Conservation (phyloP, 23 tunicate species). For the Halocynthia roretzi region DNA sequence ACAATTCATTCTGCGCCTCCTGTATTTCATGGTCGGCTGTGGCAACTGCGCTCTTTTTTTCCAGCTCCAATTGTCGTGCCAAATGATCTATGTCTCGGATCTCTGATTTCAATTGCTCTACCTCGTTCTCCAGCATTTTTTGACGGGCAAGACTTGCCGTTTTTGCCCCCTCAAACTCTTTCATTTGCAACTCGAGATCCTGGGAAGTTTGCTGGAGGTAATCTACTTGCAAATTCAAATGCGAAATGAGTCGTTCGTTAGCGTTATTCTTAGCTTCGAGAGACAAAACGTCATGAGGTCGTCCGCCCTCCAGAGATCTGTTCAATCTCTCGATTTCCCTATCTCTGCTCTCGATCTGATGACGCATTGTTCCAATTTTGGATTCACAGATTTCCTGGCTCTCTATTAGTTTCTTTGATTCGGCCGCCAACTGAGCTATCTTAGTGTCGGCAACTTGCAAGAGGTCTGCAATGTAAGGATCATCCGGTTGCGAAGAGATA, state of each 20-base stretch:
- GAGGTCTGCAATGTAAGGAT: conserved; percentile 91
- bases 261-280: conserved; percentile 83
- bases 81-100: conserved; percentile 78
- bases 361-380: conserved; percentile 46
- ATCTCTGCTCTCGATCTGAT: conserved; percentile 74
- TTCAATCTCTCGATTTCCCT: conserved; percentile 86
- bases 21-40: conserved; percentile 85
- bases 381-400: conserved; percentile 41
- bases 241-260: conserved; percentile 85
- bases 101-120: conserved; percentile 66
- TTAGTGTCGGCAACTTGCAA: conserved; percentile 93
- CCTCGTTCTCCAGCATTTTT: conserved; percentile 36
- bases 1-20: conserved; percentile 78
- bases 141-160: conserved; percentile 38
- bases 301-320: conserved; percentile 92
- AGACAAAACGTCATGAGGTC: conserved; percentile 92
- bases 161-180: conserved; percentile 66
- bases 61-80: conserved; percentile 84
- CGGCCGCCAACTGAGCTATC: conserved; percentile 51
- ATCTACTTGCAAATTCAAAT: conserved; percentile 88
- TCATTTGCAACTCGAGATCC: conserved; percentile 67
- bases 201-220: conserved; percentile 87
- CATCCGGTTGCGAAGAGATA: conserved; percentile 80
- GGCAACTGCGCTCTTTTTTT: conserved; percentile 77
- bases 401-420: conserved; percentile 42